phyloP scores from a whole-genome alignment of 2,797 vertebrate genomes.

The Pogoniulus pusillus region DNA sequence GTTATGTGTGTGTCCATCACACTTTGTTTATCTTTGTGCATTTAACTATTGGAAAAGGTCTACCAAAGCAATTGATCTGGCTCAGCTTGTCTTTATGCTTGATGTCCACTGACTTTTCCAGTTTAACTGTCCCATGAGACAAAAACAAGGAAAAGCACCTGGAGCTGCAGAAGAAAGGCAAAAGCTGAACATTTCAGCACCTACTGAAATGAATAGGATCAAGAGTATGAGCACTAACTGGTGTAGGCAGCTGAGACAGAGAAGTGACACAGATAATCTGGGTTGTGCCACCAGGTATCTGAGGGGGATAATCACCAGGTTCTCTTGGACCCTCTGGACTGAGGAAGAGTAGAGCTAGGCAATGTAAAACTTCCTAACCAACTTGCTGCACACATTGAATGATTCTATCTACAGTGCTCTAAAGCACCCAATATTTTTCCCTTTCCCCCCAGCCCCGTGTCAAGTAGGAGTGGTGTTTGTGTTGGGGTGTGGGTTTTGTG shows the following conservation, averaged over 20 bases:
- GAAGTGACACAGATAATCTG: background rate
- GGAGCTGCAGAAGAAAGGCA: background rate
- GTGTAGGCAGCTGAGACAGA: background rate
- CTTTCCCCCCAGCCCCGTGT: rapidly evolving
- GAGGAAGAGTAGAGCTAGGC: background rate
- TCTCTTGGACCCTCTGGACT: background rate
- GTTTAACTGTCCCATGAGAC: background rate
- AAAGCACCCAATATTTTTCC: background rate
- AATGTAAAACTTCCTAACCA: background rate
- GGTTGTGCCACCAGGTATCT: background rate
- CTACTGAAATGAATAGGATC: background rate
- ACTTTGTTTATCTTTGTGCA: background rate
- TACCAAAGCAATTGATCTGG: background rate
- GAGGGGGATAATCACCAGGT: background rate
- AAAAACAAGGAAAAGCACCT: background rate
- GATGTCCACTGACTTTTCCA: background rate
- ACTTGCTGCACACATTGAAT: background rate
- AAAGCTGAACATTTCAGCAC: background rate
- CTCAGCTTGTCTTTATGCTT: background rate
- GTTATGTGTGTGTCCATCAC: background rate
- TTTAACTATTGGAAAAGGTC: background rate
- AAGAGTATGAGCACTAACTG: background rate
- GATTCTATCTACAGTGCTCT: background rate
- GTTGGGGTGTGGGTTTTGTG: no score
- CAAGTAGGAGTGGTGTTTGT: background rate